Base-by-base conservation (phyloP, 2,113 vertebrate genomes). In the Rhombomys opimus region DNA sequence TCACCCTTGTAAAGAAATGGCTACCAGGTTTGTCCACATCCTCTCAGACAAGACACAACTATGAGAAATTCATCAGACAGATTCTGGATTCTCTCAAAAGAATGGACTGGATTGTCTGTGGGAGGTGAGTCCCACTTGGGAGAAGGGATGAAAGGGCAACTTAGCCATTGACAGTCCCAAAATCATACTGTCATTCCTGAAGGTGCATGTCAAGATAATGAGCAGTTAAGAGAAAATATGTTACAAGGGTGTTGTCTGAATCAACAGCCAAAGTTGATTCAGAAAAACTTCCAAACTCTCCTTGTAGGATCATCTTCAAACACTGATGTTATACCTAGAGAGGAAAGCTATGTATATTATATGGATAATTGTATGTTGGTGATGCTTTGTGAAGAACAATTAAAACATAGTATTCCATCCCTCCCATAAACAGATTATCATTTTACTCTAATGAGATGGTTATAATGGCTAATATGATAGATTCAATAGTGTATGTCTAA, bases 31-130 rank as follows among this genome's bases (percentile, higher is more conserved):
- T 38, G 75, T 65, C 59, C 52, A 7, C 1, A 50, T 46, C 61
- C 15, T 86, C 88, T 18, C 50, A 73, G 85, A 32, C 54, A 18
- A 0, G 0, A 63, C 0, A 11, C 3, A 35, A 68, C 14, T 50
- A 91, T 32, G 63, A 78, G n/a, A 87, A 73, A 89, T 91, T 38
- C 78, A 41, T 96, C 70, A 89, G 82, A 59, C 65, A 54, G 50
- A 89, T 32, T 77, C 97, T 89, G 75, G 61, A 7, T 93, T 96
- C 46, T 94, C 90, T 94, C 95, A 90, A 70, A 72, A 93, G 61
- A 93, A 75, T 54, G 84, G 87, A 82, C 22, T 93, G 54, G 61
- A 89, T 59, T 91, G 87, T 30, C 63, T 46, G 35, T 9, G 57
- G 72, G 84, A 91, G 17, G 63, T 52, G 35, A 94, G 46, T 46